phyloP scores from a whole-genome alignment of 2,113 vertebrate genomes.

The Atractosteus spatula region DNA sequence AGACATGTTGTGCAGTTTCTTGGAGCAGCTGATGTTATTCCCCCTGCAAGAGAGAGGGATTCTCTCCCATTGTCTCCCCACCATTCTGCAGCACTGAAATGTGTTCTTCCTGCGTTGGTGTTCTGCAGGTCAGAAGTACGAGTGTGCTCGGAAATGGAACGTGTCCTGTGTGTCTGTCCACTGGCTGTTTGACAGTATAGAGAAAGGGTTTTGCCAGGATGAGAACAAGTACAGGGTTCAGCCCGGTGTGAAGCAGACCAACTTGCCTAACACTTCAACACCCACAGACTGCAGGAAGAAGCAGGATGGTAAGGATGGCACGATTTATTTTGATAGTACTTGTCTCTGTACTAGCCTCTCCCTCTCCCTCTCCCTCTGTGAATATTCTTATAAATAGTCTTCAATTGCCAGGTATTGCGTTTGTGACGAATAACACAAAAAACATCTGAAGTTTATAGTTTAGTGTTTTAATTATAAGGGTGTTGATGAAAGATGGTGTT shows the following conservation, averaged over 20 bases:
- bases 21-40: not conserved
- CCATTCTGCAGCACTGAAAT: no score
- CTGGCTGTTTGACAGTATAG: slow-evolving; percentile 94
- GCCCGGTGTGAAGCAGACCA: slow-evolving; percentile 39
- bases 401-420: no score
- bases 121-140: slow-evolving; percentile 88
- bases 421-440: no score
- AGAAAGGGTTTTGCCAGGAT: slow-evolving; percentile 92
- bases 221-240: slow-evolving; percentile 79
- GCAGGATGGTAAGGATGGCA: slow-evolving; percentile 59
- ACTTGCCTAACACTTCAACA: slow-evolving; percentile 79
- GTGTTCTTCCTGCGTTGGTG: not conserved
- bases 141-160: slow-evolving; percentile 94
- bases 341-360: no score
- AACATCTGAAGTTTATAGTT: no score
- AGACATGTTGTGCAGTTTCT: no score
- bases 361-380: no score
- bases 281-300: slow-evolving; percentile 66
- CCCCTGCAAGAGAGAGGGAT: no score
- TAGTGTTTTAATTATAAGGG: no score
- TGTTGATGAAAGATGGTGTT: no score
- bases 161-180: slow-evolving; percentile 86
- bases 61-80: not conserved
- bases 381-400: no score
- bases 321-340: no score